Base-by-base conservation (phyloP, 2,113 vertebrate genomes). In the Falco punctatus region DNA sequence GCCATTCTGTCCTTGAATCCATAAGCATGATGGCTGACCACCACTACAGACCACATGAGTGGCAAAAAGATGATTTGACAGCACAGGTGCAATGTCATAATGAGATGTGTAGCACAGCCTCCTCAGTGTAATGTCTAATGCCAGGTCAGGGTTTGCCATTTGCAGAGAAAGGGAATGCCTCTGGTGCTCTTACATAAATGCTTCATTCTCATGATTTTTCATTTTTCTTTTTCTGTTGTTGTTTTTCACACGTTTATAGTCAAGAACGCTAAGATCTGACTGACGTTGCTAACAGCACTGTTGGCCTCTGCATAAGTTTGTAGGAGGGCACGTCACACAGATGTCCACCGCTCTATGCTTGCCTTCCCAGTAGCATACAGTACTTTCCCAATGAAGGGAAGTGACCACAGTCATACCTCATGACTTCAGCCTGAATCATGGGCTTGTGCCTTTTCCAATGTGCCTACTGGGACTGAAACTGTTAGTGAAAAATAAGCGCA, bases 21-120 rank as follows among this genome's bases (percentile, higher is more conserved):
- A 0, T n/a, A 65, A 75, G 17, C 0, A 0, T 51, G 61, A 81
- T 19, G 77, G 54, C 40, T 13, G 3, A 23, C 35, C 52, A 51
- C 20, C 30, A 16, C 30, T 55, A 21, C 40, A 55, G 82, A 42
- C 19, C 33, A 16, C 38, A 35, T 13, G 22, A n/a, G 20, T 32
- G 21, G 33, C 55, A 35, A 66, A 66, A 61, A 38, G 40, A 8
- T 7, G 8, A 6, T 22, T 35, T 7, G 19, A 23, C 19, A 46
- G 21, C 9, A 42, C 22, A 13, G 23, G 35, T 21, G 3, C 61
- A 22, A 13, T 5, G 23, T 13, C 24, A 33, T 3, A 27, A 27
- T 1, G 8, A 23, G 59, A 42, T 0, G 2, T 1, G 12, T 42
- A 62, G 26, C 46, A 44, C 20, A 11, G 13, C 15, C 48, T 38